Conservation (phyloP, 2,888 invertebrate species). For the Escarpia spicata region DNA sequence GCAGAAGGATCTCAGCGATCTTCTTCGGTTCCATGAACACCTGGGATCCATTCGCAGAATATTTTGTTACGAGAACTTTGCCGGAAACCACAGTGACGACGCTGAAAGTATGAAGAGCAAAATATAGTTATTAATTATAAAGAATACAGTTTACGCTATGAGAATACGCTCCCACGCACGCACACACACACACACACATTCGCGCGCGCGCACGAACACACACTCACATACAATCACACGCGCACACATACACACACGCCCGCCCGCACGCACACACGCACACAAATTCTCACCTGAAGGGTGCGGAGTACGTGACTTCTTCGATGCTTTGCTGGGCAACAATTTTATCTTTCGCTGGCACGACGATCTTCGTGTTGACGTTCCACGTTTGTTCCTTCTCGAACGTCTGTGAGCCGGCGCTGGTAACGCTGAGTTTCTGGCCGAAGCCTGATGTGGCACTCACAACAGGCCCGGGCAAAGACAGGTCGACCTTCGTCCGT, state of each 20-base stretch:
- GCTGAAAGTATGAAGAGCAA: background rate
- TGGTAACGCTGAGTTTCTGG: background rate
- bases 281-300: background rate
- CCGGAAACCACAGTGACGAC: background rate
- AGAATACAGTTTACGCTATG: background rate
- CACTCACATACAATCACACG: background rate
- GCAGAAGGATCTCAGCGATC: background rate
- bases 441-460: background rate
- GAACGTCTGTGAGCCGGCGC: background rate
- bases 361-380: background rate
- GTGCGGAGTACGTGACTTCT: background rate
- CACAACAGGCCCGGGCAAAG: background rate
- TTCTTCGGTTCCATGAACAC: background rate
- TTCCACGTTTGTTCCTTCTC: background rate
- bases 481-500: background rate
- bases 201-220: background rate
- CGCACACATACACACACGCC: background rate
- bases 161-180: background rate
- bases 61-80: background rate
- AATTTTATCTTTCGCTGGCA: background rate
- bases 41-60: background rate
- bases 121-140: background rate
- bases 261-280: background rate
- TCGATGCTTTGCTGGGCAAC: background rate
- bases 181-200: background rate